Evolutionary conservation across 2,888 invertebrate genomes (phyloP), one percentile per base, ranked within the genome.

Genomic region (Euclidia mi): DNA sequence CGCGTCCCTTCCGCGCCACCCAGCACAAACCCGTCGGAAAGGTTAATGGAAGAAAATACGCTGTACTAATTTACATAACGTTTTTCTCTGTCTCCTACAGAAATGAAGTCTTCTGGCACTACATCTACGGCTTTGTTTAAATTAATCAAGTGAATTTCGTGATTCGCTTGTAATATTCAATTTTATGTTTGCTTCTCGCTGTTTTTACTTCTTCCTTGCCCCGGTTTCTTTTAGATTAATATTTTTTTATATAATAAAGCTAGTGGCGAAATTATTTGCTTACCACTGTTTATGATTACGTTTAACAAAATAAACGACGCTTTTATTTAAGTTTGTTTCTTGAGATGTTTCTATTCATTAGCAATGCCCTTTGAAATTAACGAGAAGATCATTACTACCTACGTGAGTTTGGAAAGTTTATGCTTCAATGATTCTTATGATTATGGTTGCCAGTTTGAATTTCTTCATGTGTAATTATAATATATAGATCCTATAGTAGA

Each of bases 11-110:
- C 85, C 84, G 79, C 67, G 58, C 61, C 59, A 63, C 74, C 64
- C 65, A 58, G 66, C 78, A 79, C 80, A 84, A 82, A 85, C 85
- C 84, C 78, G 82, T 73, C 81, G 82, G 86, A 84, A 83, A 92
- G 90, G 89, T 90, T 93, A 93, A 94, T 93, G 90, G 91, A 88
- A 91, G 89, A 91, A 92, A 94, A 92, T 90, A 92, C 89, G 85
- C 81, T 91, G 92, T 93, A 92, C 92, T 92, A 94, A 94, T 94
- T 94, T 94, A 87, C 94, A 93, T 94, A 91, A 88, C 90, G 90
- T 91, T 93, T 93, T 91, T 91, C 87, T 84, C 87, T 87, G 86
- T 87, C 87, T 90, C 77, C 77, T 71, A 76, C 87, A 86, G 76
- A 92, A 92, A 92, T 93, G 91, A 92, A 91, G 92, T 88, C 85